phyloP scores from a whole-genome alignment of 53 echinoderm and acorn worm species.

The Arbacia lixula region DNA sequence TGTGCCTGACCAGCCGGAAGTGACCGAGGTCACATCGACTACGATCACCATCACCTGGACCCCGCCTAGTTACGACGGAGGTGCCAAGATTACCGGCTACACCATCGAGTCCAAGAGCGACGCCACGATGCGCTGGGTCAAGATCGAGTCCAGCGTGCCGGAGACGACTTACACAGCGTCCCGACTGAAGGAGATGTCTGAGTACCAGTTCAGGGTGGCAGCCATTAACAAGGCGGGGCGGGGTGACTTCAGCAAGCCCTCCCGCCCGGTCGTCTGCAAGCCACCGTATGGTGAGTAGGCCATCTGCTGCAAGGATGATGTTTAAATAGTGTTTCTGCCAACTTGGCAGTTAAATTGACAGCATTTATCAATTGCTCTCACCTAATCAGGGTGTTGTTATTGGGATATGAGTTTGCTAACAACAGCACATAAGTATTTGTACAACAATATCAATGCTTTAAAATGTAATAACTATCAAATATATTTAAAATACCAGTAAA shows the following conservation, averaged over 20 bases:
- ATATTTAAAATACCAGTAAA: too few relatives aligned
- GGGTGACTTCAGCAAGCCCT: conserved; percentile 72
- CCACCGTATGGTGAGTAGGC: conserved; percentile 91
- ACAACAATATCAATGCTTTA: too few relatives aligned
- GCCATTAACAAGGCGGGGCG: conserved; percentile 92
- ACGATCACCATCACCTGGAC: conserved; percentile 81
- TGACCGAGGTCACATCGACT: conserved; percentile 65
- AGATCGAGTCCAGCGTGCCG: conserved; percentile 63
- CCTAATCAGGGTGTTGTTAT: too few relatives aligned
- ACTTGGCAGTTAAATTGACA: too few relatives aligned
- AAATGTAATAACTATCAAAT: too few relatives aligned
- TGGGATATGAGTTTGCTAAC: too few relatives aligned
- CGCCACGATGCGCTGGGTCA: conserved; percentile 84
- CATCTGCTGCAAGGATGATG: too few relatives aligned
- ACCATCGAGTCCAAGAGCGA: conserved; percentile 84
- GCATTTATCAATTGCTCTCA: too few relatives aligned
- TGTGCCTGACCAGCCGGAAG: conserved; percentile 78
- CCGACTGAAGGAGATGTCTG: conserved; percentile 73
- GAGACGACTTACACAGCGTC: conserved; percentile 64
- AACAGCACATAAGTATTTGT: too few relatives aligned
- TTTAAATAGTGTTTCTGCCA: too few relatives aligned
- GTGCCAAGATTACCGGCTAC: conserved; percentile 84
- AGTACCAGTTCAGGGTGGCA: conserved; percentile 89
- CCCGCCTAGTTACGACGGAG: conserved; percentile 78
- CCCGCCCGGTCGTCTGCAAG: conserved; percentile 71